These are phyloP conservation scores for Sphecodes monilicornis DNA, from an alignment of 2,888 invertebrate species.

Conservation along the genomic window DNA sequence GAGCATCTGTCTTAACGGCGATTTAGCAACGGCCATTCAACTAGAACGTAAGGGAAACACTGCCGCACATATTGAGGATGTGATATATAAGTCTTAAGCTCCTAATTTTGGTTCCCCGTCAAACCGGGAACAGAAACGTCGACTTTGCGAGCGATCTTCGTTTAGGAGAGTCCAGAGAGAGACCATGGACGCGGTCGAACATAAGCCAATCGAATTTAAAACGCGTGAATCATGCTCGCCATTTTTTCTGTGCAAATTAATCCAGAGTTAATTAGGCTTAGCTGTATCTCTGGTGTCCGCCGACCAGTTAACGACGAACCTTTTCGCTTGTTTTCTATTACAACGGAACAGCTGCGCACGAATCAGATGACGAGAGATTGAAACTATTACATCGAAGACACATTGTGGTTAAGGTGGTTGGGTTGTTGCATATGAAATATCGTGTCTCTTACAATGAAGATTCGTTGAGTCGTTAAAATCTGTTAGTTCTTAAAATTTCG, in stretches of 20 bases:
- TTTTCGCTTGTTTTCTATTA: slow-evolving; percentile 74
- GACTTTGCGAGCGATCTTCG: slow-evolving; percentile 24
- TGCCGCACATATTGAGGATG: slow-evolving; percentile 79
- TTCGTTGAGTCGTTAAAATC: not conserved
- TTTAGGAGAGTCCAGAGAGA: not conserved
- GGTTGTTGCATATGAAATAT: slow-evolving; percentile 10
- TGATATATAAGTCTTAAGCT: slow-evolving; percentile 78
- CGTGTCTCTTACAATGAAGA: not conserved
- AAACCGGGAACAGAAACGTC: slow-evolving; percentile 19
- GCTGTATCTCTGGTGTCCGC: slow-evolving; percentile 35
- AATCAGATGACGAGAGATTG: slow-evolving; percentile 22
- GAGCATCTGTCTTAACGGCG: slow-evolving; percentile 45
- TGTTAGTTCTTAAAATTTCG: not conserved
- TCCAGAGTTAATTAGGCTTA: slow-evolving; percentile 41
- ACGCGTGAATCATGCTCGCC: slow-evolving; percentile 26
- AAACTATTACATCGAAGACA: slow-evolving; percentile 43
- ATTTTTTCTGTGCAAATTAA: slow-evolving; percentile 41
- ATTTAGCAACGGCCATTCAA: slow-evolving; percentile 31
- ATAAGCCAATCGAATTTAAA: slow-evolving; percentile 33
- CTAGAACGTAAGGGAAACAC: slow-evolving; percentile 68
- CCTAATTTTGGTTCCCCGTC: slow-evolving; percentile 47
- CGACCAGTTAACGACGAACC: slow-evolving; percentile 1
- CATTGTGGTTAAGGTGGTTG: slow-evolving; percentile 76
- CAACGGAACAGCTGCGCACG: slow-evolving; percentile 28
- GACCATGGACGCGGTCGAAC: slow-evolving; percentile 11